These are phyloP conservation scores for Diarsia mendica DNA, from an alignment of 2,888 invertebrate species.

Conservation along the genomic window DNA sequence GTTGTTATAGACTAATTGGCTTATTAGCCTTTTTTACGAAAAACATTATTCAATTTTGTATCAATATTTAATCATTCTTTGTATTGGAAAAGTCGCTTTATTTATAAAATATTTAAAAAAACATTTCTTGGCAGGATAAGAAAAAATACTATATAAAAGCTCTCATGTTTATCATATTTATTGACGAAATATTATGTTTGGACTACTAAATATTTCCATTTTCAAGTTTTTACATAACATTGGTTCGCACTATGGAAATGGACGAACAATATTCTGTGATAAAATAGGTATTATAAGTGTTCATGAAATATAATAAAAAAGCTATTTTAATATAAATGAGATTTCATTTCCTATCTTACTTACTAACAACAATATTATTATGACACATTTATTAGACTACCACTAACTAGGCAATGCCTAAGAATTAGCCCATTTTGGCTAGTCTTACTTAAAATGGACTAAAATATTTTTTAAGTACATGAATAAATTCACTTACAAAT, in stretches of 20 bases:
- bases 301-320: slow-evolving; percentile 61
- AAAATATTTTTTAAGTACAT: not conserved
- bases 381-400: slow-evolving; percentile 31
- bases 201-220: slow-evolving; percentile 34
- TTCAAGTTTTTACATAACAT: slow-evolving; percentile 42
- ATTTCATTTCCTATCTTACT: slow-evolving; percentile 29
- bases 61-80: slow-evolving; percentile 30
- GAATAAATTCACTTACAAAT: slow-evolving; percentile 17
- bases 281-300: slow-evolving; percentile 68
- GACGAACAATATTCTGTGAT: slow-evolving; percentile 71
- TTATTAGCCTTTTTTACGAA: slow-evolving; percentile 8
- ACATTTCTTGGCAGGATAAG: slow-evolving; percentile 19
- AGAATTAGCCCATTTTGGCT: not conserved
- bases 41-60: slow-evolving; percentile 37
- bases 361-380: slow-evolving; percentile 18
- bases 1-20: slow-evolving; percentile 29
- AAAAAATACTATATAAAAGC: slow-evolving; percentile 7
- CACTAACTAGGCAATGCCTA: not conserved
- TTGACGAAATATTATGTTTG: slow-evolving; percentile 29
- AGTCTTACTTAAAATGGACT: not conserved
- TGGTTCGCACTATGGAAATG: slow-evolving; percentile 48
- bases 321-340: slow-evolving; percentile 56
- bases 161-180: slow-evolving; percentile 25
- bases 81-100: slow-evolving; percentile 32
- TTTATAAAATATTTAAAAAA: not conserved